Evolutionary conservation across 1,140 invertebrate species (phyloP).

Genomic region (Cheumatopsyche charites): DNA sequence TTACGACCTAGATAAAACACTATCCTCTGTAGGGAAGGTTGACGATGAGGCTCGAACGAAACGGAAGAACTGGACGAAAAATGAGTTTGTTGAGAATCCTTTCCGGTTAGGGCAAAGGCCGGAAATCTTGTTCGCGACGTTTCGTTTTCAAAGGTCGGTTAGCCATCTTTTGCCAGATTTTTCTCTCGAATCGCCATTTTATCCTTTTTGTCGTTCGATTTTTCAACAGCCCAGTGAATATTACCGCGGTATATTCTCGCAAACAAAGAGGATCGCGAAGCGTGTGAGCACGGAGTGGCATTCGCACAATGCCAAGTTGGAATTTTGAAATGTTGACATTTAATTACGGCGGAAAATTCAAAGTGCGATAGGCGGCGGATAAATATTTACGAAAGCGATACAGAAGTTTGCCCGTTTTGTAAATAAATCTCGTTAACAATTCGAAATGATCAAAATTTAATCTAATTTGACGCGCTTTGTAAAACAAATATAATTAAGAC

Average conservation of each 20-base stretch:
- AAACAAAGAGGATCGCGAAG: too few species aligned
- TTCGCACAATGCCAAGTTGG: not conserved
- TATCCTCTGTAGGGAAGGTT: too few species aligned
- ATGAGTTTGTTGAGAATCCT: conserved; percentile 16
- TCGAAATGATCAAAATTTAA: conserved; percentile 31
- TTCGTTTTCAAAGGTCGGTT: not conserved
- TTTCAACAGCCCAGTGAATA: too few species aligned
- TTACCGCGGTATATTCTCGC: too few species aligned
- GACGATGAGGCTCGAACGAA: too few species aligned
- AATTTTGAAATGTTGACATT: conserved; percentile 34
- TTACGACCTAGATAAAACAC: too few species aligned
- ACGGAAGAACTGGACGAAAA: too few species aligned
- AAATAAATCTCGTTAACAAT: conserved; percentile 14
- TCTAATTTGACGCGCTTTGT: conserved; percentile 23
- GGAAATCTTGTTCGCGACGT: conserved; percentile 23
- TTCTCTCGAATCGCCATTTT: not conserved
- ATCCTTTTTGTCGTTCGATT: too few species aligned
- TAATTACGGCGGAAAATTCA: conserved; percentile 30
- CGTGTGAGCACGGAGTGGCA: too few species aligned
- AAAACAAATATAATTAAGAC: conserved; percentile 28
- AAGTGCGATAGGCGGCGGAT: conserved; percentile 14
- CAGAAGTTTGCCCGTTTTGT: conserved; percentile 2
- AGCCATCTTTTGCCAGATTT: not conserved
- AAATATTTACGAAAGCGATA: conserved; percentile 30
- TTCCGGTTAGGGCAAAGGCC: conserved; percentile 4